Evolutionary conservation across 2,113 vertebrate genomes (phyloP), one percentile per base, ranked within the genome.

Genomic region (Malurus melanocephalus): DNA sequence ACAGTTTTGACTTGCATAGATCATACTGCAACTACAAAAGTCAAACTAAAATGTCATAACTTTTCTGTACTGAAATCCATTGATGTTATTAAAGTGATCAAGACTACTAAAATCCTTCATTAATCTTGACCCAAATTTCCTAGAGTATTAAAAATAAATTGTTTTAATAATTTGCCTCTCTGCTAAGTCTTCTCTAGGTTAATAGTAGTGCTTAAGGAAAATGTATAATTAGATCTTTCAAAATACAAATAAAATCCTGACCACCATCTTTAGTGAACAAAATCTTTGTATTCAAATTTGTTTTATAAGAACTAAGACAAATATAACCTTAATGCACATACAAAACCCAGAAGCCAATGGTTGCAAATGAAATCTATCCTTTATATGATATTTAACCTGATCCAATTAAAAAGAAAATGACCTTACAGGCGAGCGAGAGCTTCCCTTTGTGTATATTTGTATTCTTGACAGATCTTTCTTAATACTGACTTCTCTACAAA

Each of bases 401-500:
- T 33, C 45, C 56, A 78, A 77, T 49, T 82, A 73, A 92, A 80
- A 16, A 85, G 88, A 84, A 83, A 92, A 87, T 61, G 24, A 80
- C 43, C 66, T 86, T 66, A 13, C 72, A 81, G 38, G 49, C 21
- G 90, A 77, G 26, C 8, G 80, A 87, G 61, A 33, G 8, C 32
- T 84, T 95, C 94, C 18, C n/a, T 77, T 76, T 92, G 66, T 71
- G 51, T 71, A 65, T 81, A 92, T 79, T n/a, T 84, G 35, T 93
- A 62, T 89, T 96, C 53, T 84, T 85, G 42, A 81, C 59, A 86
- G 22, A 67, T 57, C 16, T 93, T 74, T 65, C 77, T 92, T 56
- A 59, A 51, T 13, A 59, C n/a, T 71, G 43, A 85, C 48, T 86
- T 95, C 64, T 19, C 20, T 69, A 56, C 73, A 81, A 73, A 86